Percentiles rank a stretch among this genome's conserved stretches.
These are phyloP conservation scores for Ciconia nigra DNA, from an alignment of 2,797 vertebrate genomes.

Conservation along the genomic window DNA sequence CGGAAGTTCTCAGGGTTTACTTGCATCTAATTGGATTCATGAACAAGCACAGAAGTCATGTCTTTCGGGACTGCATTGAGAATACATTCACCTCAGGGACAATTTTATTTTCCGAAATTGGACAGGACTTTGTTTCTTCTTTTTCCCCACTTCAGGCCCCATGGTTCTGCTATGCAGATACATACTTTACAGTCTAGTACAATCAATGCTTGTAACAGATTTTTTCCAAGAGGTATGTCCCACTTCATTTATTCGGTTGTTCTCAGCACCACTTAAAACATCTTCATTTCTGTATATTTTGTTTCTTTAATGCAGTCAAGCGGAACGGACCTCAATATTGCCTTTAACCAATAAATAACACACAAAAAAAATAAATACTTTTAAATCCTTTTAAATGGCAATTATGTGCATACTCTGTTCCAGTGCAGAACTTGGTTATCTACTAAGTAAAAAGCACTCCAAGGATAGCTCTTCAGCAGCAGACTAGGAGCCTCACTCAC, in stretches of 20 bases:
- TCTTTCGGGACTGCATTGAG: background rate
- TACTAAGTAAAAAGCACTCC: background rate
- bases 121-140: background rate
- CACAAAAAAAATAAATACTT: slow-evolving; percentile 64
- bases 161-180: background rate
- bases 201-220: background rate
- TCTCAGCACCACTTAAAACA: slow-evolving; percentile 12
- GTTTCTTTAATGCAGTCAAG: background rate
- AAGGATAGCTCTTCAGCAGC: background rate
- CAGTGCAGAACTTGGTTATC: slow-evolving; percentile 16
- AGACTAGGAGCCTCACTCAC: background rate
- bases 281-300: background rate
- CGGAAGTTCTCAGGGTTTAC: slow-evolving; percentile 32
- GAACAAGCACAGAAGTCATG: background rate
- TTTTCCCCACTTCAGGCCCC: background rate
- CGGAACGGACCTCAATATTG: background rate
- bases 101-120: background rate
- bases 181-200: background rate
- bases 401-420: background rate
- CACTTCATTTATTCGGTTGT: background rate
- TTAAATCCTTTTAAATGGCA: slow-evolving; percentile 30
- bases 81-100: background rate
- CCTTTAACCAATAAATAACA: slow-evolving; percentile 48
- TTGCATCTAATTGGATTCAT: slow-evolving; percentile 27
- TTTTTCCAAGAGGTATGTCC: background rate